Evolutionary conservation across 2,797 vertebrate species (phyloP).

Genomic region (Epinephelus coioides): DNA sequence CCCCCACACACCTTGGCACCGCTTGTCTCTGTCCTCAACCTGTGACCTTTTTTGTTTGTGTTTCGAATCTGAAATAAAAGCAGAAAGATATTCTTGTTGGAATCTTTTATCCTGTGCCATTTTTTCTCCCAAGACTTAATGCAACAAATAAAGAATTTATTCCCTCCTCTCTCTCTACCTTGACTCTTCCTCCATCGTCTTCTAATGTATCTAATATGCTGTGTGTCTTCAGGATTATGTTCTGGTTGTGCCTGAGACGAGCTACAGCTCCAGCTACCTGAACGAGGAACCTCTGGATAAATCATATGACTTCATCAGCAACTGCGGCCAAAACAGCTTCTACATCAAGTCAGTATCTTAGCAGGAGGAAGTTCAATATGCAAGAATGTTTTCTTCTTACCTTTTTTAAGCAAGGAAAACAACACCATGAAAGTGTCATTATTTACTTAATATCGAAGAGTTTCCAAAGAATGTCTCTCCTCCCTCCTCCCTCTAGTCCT

Average conservation of each 20-base stretch:
- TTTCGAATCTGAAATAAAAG: too few relatives aligned
- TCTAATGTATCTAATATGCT: not conserved
- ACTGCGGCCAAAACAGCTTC: constrained; percentile 93
- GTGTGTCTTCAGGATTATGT: constrained; percentile 90
- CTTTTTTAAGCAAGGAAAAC: not conserved
- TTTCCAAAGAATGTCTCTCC: not conserved
- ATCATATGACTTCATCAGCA: constrained; percentile 97
- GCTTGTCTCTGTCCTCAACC: too few relatives aligned
- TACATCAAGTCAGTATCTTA: constrained; percentile 88
- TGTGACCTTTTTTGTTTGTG: too few relatives aligned
- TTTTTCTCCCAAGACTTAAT: not conserved
- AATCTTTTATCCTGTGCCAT: not conserved
- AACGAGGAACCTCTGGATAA: constrained; percentile 94
- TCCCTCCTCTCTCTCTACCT: not conserved
- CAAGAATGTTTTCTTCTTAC: not conserved
- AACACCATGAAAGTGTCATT: not conserved
- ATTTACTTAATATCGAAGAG: not conserved
- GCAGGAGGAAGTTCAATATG: not conserved
- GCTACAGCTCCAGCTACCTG: constrained; percentile 90
- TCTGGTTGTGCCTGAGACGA: constrained; percentile 91
- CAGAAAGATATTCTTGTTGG: not conserved
- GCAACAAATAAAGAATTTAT: not conserved
- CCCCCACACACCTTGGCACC: too few relatives aligned
- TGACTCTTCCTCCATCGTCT: not conserved
- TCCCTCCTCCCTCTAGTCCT: constrained; percentile 79